These are phyloP conservation scores for Erpornis zantholeuca DNA, from an alignment of 2,113 vertebrate genomes.

Conservation along the genomic window DNA sequence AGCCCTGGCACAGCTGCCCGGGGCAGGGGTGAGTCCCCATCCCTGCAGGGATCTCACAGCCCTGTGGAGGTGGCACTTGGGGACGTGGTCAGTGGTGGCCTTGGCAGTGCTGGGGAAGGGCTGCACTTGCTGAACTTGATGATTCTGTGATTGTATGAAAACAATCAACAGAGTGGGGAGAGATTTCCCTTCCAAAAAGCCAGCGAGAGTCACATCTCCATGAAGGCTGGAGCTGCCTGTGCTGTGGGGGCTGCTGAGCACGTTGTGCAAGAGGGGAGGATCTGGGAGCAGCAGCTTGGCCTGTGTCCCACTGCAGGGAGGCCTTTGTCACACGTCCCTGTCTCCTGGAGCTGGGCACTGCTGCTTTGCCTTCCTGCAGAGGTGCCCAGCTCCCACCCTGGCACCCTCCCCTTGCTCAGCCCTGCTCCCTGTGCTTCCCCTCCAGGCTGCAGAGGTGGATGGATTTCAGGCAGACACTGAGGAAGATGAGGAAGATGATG, in stretches of 20 bases:
- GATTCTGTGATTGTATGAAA: neutral
- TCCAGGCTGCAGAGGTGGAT: slow-evolving; percentile 79
- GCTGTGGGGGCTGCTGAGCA: neutral
- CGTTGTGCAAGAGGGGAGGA: neutral
- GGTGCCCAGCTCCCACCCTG: rapidly evolving
- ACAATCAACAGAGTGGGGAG: neutral
- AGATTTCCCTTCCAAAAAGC: neutral
- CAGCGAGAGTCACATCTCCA: neutral
- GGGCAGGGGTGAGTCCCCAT: neutral
- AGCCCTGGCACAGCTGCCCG: neutral
- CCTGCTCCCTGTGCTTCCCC: neutral
- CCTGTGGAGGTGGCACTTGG: neutral
- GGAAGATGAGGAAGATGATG: slow-evolving; percentile 81
- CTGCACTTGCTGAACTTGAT: rapidly evolving
- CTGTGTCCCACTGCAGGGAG: neutral
- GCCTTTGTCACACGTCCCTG: neutral
- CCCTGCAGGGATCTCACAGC: neutral
- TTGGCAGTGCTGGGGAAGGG: neutral
- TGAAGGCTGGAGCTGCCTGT: neutral
- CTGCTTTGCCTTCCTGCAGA: neutral
- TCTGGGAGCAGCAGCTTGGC: neutral
- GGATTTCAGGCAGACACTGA: slow-evolving; percentile 97
- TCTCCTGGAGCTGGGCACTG: neutral
- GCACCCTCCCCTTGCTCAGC: rapidly evolving
- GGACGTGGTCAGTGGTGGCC: neutral